Evolutionary conservation across 2,888 invertebrate genomes (phyloP).

Genomic region (Leptinotarsa juncta): DNA sequence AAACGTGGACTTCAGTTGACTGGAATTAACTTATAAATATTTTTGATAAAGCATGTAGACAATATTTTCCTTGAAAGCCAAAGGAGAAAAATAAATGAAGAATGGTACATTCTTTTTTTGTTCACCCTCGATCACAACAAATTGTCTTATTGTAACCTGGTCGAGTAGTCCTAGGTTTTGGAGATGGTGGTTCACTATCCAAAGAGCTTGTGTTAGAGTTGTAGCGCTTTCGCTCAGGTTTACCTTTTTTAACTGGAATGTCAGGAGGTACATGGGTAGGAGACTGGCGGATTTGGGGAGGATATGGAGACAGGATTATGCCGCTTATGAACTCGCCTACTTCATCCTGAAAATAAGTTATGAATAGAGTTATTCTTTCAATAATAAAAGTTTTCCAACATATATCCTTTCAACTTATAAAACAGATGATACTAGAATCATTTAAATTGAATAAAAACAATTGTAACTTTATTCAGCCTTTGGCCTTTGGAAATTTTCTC

Average conservation of each 20-base stretch:
- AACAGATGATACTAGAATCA: too few relatives aligned
- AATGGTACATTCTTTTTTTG: not conserved
- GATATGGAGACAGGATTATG: conserved; percentile 71
- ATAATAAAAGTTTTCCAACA: not conserved
- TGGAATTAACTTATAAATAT: too few relatives aligned
- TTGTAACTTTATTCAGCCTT: too few relatives aligned
- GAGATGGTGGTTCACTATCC: conserved; percentile 68
- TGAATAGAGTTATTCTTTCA: not conserved
- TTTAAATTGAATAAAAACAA: too few relatives aligned
- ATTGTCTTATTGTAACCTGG: conserved; percentile 56
- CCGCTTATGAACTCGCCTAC: conserved; percentile 74
- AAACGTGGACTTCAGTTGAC: too few relatives aligned
- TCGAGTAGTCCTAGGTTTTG: conserved; percentile 65
- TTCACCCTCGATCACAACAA: conserved; percentile 5
- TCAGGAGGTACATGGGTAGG: conserved; percentile 55
- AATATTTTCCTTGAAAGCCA: not conserved
- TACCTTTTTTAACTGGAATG: conserved; percentile 52
- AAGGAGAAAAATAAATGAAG: not conserved
- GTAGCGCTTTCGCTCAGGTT: conserved; percentile 66
- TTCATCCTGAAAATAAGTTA: conserved; percentile 69
- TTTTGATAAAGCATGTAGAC: too few relatives aligned
- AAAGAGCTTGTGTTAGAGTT: conserved; percentile 68
- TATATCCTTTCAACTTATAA: too few relatives aligned
- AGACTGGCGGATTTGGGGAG: conserved; percentile 67
- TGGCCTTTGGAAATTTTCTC: too few relatives aligned